These are phyloP conservation scores for Rhinoraja longicauda DNA, from an alignment of 2,797 vertebrate species.

Conservation along the genomic window DNA sequence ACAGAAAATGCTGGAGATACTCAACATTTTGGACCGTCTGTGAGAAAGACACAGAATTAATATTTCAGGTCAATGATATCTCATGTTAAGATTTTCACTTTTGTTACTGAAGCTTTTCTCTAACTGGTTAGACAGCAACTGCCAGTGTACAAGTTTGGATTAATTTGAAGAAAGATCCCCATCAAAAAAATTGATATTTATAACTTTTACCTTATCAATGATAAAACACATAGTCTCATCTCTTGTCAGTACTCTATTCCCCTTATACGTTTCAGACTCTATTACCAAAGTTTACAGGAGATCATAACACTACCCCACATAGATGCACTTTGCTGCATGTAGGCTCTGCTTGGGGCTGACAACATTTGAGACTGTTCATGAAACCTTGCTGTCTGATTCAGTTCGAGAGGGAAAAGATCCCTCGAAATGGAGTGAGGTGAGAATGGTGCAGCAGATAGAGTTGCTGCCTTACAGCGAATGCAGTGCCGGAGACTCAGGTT, in stretches of 20 bases:
- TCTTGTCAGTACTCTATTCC: neutral
- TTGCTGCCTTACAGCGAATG: too few species aligned
- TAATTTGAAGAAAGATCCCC: neutral
- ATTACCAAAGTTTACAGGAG: neutral
- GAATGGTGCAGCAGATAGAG: too few species aligned
- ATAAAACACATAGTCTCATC: neutral
- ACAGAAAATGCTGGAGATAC: too few species aligned
- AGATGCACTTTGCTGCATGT: neutral
- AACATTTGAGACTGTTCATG: neutral
- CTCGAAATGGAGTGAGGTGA: too few species aligned
- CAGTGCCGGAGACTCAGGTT: too few species aligned
- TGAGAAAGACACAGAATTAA: too few species aligned
- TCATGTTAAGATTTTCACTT: too few species aligned
- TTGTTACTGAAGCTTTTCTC: too few species aligned
- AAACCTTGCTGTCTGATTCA: constrained; percentile 2
- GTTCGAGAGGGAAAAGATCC: neutral
- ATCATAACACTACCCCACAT: neutral
- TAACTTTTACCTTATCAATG: neutral
- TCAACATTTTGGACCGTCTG: too few species aligned
- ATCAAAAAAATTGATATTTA: neutral
- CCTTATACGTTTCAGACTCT: neutral
- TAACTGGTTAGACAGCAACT: too few species aligned
- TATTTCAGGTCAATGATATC: too few species aligned
- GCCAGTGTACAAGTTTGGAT: too few species aligned
- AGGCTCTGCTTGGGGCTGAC: neutral